Evolutionary conservation across 2,113 vertebrate species (phyloP).

Genomic region (Eptesicus fuscus): DNA sequence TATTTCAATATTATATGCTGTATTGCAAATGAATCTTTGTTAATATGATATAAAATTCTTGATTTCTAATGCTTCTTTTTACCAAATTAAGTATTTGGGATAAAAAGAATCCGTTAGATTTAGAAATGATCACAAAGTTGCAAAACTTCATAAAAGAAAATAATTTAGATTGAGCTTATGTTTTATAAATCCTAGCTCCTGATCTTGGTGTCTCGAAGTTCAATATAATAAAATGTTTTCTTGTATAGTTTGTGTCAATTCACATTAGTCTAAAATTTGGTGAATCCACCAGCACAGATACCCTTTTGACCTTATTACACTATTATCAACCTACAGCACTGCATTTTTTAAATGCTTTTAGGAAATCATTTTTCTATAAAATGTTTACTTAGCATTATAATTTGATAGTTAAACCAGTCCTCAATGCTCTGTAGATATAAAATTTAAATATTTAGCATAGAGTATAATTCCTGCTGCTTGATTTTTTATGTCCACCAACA

Average conservation of each 20-base stretch:
- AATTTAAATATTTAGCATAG: constrained; percentile 10
- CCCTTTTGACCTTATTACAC: constrained; percentile 39
- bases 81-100: constrained; percentile 37
- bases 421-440: background rate
- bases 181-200: background rate
- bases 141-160: constrained; percentile 6
- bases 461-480: background rate
- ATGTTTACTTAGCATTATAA: constrained; percentile 38
- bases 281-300: background rate
- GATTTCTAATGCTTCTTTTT: background rate
- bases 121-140: constrained; percentile 17
- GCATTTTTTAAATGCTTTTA: constrained; percentile 51
- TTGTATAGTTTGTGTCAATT: constrained; percentile 32
- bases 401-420: constrained; percentile 48
- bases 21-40: background rate
- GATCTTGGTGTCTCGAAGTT: background rate
- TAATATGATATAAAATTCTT: background rate
- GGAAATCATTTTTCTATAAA: constrained; percentile 41
- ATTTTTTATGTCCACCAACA: background rate
- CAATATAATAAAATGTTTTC: constrained; percentile 22
- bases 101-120: constrained; percentile 5
- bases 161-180: constrained; percentile 4
- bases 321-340: constrained; percentile 42
- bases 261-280: background rate
- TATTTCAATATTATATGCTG: background rate